Conservation (phyloP, 2,113 vertebrate species). For the Rhea pennata region DNA sequence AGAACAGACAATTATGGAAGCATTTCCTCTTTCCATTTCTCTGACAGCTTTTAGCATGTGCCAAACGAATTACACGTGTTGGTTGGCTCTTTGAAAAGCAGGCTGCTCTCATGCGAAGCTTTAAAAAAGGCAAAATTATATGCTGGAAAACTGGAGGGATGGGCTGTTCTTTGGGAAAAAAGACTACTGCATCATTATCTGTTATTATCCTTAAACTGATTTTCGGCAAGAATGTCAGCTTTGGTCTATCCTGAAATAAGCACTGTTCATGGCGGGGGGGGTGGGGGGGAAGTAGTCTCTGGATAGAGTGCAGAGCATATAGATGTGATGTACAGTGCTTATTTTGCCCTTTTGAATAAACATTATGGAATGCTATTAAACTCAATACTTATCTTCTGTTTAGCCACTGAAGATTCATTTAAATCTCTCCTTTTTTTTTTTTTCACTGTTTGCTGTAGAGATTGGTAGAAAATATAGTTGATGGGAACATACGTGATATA, state of each 20-base stretch:
- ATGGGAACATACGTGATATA: background rate
- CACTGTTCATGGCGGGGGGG: background rate
- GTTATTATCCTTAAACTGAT: background rate
- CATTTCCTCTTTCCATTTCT: background rate
- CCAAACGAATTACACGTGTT: background rate
- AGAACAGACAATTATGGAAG: background rate
- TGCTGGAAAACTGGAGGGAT: background rate
- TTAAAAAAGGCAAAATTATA: background rate
- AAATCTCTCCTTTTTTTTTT: background rate
- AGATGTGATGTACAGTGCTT: background rate
- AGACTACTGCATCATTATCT: background rate
- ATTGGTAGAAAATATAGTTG: rapidly evolving
- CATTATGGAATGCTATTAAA: background rate
- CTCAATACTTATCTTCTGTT: background rate
- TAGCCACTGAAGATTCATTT: background rate
- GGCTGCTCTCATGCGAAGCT: background rate
- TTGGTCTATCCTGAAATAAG: background rate
- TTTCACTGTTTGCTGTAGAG: background rate
- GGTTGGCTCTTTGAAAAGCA: background rate
- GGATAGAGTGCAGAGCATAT: background rate
- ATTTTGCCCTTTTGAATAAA: background rate
- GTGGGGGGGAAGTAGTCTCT: rapidly evolving
- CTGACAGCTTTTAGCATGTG: background rate
- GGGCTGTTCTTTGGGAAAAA: background rate
- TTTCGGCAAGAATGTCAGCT: background rate